These are phyloP conservation scores for Nyctibius grandis DNA, from an alignment of 2,797 vertebrate genomes.

Conservation along the genomic window DNA sequence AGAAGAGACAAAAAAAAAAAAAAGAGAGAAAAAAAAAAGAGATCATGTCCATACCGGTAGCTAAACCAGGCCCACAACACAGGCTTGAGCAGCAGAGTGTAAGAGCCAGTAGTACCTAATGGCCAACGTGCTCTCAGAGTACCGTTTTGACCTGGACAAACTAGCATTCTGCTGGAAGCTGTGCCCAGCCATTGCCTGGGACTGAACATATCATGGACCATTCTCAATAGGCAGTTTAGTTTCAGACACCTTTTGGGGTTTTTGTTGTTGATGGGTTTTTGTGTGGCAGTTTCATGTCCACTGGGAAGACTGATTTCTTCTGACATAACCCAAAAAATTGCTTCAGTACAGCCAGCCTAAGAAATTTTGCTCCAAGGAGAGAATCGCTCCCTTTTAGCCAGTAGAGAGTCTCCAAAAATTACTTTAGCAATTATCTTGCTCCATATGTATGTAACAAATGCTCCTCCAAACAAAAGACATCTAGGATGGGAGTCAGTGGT, in stretches of 20 bases:
- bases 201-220: neutral
- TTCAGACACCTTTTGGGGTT: neutral
- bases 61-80: neutral
- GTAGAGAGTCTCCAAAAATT: neutral
- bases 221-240: neutral
- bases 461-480: neutral
- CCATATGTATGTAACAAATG: neutral
- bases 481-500: neutral
- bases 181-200: neutral
- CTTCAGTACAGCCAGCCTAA: neutral
- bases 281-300: neutral
- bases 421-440: neutral
- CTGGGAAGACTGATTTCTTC: neutral
- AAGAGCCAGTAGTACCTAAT: neutral
- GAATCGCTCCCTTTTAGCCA: neutral
- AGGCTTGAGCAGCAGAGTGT: neutral
- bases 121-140: neutral
- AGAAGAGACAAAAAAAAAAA: neutral
- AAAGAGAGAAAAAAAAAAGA: neutral
- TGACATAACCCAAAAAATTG: neutral
- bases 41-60: neutral
- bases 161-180: neutral
- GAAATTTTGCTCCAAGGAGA: neutral
- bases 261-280: neutral
- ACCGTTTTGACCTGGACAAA: neutral